phyloP scores from a whole-genome alignment of 2,113 vertebrate genomes.

The Sitta europaea region DNA sequence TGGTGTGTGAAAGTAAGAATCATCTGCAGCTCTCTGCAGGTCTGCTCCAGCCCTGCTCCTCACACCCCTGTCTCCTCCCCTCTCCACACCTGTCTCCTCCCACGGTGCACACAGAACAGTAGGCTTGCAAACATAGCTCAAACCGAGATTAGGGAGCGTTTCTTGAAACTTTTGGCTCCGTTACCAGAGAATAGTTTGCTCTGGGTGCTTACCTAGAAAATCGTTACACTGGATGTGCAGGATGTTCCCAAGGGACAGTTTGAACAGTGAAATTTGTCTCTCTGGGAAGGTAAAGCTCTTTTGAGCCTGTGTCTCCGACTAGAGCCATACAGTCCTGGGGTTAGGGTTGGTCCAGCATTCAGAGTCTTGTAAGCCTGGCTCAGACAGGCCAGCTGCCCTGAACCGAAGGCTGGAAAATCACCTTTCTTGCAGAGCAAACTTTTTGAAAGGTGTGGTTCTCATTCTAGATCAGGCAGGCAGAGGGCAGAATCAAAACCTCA shows the following conservation, averaged over 20 bases:
- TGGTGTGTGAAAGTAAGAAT: neutral
- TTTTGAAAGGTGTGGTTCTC: neutral
- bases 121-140: neutral
- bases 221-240: rapidly evolving
- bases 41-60: neutral
- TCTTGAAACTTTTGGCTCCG: neutral
- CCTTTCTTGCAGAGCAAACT: neutral
- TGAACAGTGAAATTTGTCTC: neutral
- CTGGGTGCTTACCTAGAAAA: neutral
- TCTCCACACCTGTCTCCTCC: neutral
- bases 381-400: neutral
- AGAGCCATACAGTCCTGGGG: neutral
- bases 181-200: neutral
- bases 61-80: neutral
- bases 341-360: neutral
- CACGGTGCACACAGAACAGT: rapidly evolving
- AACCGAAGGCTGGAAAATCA: neutral
- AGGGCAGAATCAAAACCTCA: neutral
- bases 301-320: neutral
- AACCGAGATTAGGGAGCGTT: neutral
- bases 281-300: neutral
- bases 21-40: neutral
- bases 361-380: neutral
- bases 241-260: neutral
- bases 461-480: neutral